These are phyloP conservation scores for Aurelia aurita complex sp. Pacific DNA, from an alignment of 30 jellyfish, hydroid and myxozoan species.

Conservation along the genomic window DNA sequence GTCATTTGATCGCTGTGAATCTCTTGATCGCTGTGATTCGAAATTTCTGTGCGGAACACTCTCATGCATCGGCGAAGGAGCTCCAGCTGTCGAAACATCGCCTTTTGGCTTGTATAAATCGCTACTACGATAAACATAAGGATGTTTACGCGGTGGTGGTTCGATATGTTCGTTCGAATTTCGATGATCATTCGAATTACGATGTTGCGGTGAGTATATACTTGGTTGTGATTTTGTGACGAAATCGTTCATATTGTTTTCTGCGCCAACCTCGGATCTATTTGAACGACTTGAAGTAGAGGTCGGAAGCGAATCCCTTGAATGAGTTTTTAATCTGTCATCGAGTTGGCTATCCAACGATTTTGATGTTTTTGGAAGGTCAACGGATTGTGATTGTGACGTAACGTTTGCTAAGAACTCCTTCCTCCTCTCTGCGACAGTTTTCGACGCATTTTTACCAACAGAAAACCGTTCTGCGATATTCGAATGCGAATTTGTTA, in stretches of 20 bases:
- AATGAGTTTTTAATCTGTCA: neutral
- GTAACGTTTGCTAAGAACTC: neutral
- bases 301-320: neutral
- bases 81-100: neutral
- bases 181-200: neutral
- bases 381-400: neutral
- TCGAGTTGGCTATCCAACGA: neutral
- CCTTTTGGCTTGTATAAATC: slow-evolving; percentile 10
- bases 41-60: neutral
- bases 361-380: neutral
- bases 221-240: neutral
- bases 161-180: neutral
- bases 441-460: neutral
- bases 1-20: neutral
- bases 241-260: neutral
- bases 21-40: neutral
- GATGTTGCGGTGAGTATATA: neutral
- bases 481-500: neutral
- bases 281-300: neutral
- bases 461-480: slow-evolving; percentile 19
- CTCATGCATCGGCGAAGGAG: neutral
- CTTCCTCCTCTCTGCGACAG: neutral
- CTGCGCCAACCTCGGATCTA: neutral
- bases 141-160: slow-evolving; percentile 52
- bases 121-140: slow-evolving; percentile 26